Base-by-base conservation (phyloP, 2,888 invertebrate genomes). In the Amblyjoppa proteus region DNA sequence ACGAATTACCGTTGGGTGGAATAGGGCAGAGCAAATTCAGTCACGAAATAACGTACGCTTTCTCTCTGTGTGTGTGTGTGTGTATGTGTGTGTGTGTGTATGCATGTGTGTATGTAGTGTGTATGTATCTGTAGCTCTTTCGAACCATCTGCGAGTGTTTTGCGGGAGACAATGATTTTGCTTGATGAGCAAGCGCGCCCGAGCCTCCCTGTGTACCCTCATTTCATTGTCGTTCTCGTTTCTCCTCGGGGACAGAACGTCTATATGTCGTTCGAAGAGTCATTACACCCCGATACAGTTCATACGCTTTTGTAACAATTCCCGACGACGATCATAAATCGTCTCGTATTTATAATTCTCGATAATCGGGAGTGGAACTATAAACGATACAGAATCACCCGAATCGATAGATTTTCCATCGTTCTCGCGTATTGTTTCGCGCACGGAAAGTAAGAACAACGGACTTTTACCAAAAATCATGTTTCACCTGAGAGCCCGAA, bases 91-190 rank as follows among this genome's bases (percentile, higher is more conserved):
- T 34, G 1, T 34, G 4, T 34, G 34, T 61, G 56, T 25, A n/a
- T 25, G n/a, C 3, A 11, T 11, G 16, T 51, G 3, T 16, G 51
- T 11, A 13, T 25, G 20, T 25, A 16, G 13, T 51, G 51, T 11
- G 68, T 7, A 16, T 69, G 9, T 31, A 38, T 61, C 70, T 81
- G 66, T 70, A 34, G 71, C 70, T 66, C 41, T 71, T 70, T 34
- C 31, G 81, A 11, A 88, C 91, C 92, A 92, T 92, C 91, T 92
- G 92, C 89, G 91, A 89, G 89, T 92, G 92, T 92, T 90, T 83
- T 68, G 76, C 45, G 90, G 88, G 87, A 88, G 90, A 83, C 90
- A 91, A 92, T 92, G 90, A 92, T 93, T 92, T 91, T 89, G 90
- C 87, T 90, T 91, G 91, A 93, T 91, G 93, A 92, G 91, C 89